A percentile compares a stretch with the other conserved stretches of the same genome.
Conservation (phyloP, 2,888 invertebrate genomes). For the Spatulosminthurus flaviceps region DNA sequence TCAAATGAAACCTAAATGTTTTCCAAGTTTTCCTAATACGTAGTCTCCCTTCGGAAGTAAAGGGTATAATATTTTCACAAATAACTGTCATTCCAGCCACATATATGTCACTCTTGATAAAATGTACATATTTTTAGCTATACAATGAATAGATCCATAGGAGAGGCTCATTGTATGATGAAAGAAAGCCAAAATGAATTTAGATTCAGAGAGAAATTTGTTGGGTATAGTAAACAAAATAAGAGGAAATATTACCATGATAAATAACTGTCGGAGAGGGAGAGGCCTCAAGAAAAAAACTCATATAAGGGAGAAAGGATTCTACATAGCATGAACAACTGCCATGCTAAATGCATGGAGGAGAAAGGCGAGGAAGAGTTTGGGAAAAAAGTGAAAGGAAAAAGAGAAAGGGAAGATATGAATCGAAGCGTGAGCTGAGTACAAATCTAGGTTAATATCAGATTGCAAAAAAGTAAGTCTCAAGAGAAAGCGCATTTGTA, state of each 20-base stretch:
- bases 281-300: neutral
- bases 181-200: neutral
- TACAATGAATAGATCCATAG: too few species aligned
- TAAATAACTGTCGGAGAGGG: conserved; percentile 1
- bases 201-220: neutral
- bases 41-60: too few species aligned
- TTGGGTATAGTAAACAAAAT: neutral
- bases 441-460: conserved; percentile 30
- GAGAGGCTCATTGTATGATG: neutral
- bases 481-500: neutral
- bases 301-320: neutral
- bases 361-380: neutral
- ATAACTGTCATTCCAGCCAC: too few species aligned
- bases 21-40: too few species aligned
- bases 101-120: too few species aligned
- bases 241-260: conserved; percentile 18
- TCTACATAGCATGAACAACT: neutral
- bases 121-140: too few species aligned
- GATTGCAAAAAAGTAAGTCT: conserved; percentile 5
- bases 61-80: too few species aligned
- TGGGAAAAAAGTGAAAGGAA: neutral
- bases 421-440: conserved; percentile 16
- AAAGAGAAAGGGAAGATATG: conserved; percentile 11
- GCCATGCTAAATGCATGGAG: neutral
- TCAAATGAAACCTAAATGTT: too few species aligned